These are phyloP conservation scores for Larimichthys polyactis DNA, from an alignment of 2,113 vertebrate species.

Conservation along the genomic window DNA sequence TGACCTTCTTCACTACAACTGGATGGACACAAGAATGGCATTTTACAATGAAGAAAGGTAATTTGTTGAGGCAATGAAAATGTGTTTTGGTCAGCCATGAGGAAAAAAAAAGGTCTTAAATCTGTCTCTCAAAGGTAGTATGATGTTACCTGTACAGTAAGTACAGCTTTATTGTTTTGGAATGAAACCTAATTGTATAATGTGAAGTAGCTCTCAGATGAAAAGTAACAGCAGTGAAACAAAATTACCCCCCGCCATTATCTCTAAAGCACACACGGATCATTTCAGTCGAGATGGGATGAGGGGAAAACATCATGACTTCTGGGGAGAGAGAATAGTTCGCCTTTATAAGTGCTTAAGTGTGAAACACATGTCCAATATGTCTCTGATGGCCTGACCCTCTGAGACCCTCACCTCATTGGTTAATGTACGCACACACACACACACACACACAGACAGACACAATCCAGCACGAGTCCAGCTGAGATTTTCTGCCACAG, in stretches of 20 bases:
- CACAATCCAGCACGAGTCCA: constrained; percentile 22
- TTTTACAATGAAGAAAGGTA: not conserved
- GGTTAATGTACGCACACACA: constrained; percentile 23
- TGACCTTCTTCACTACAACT: constrained; percentile 6
- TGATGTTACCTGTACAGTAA: constrained; percentile 25
- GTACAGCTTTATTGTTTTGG: constrained; percentile 64
- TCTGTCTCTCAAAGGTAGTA: constrained; percentile 29
- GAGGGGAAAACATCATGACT: constrained; percentile 60
- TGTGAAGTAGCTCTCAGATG: constrained; percentile 60
- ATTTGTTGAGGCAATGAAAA: constrained; percentile 32
- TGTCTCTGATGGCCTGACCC: constrained; percentile 30
- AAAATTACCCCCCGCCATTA: constrained; percentile 66
- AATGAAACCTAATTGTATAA: constrained; percentile 70
- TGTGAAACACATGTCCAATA: constrained; percentile 38
- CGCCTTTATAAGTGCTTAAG: constrained; percentile 46
- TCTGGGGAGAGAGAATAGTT: constrained; percentile 36
- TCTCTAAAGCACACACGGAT: constrained; percentile 61
- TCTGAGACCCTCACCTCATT: constrained; percentile 46
- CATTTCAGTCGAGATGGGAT: constrained; percentile 65
- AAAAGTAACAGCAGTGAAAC: constrained; percentile 63
- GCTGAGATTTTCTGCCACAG: constrained; percentile 34
- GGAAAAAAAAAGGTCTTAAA: constrained; percentile 31
- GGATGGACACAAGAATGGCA: not conserved
- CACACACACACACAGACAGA: constrained; percentile 19
- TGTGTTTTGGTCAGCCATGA: constrained; percentile 34